phyloP scores from a whole-genome alignment of 2,113 vertebrate species.

The zebrafish (Danio rerio) region DNA sequence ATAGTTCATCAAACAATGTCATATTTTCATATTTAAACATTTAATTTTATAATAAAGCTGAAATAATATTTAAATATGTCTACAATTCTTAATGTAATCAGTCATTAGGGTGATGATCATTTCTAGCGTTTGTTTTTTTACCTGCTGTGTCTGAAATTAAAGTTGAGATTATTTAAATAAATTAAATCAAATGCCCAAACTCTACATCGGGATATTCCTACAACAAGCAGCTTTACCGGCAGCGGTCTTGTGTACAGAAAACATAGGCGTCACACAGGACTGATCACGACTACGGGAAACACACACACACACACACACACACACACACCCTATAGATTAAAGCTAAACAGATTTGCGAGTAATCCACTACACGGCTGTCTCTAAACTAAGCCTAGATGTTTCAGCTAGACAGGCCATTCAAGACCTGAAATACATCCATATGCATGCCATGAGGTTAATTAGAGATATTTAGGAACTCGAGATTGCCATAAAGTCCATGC shows the following conservation, averaged over 20 bases:
- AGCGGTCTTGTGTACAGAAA: neutral
- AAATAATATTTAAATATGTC: too few species aligned
- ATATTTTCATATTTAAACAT: too few species aligned
- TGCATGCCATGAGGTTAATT: too few species aligned
- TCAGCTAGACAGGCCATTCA: neutral
- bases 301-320: neutral
- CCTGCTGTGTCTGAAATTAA: too few species aligned
- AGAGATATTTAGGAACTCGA: neutral
- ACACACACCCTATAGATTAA: neutral
- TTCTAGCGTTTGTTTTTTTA: too few species aligned
- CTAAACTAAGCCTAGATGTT: neutral
- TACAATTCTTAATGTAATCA: too few species aligned
- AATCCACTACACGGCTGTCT: neutral
- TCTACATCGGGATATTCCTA: neutral
- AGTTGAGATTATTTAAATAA: too few species aligned
- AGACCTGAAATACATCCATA: neutral
- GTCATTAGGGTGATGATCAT: too few species aligned
- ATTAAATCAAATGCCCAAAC: too few species aligned
- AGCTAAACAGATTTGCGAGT: conserved; percentile 29
- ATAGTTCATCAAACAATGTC: too few species aligned
- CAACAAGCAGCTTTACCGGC: neutral
- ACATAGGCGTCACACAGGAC: too few species aligned
- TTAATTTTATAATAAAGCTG: too few species aligned
- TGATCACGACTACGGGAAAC: neutral
- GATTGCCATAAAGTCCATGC: neutral